Base-by-base conservation (phyloP, 2,888 invertebrate species). In the Sclerodermus sp. region DNA sequence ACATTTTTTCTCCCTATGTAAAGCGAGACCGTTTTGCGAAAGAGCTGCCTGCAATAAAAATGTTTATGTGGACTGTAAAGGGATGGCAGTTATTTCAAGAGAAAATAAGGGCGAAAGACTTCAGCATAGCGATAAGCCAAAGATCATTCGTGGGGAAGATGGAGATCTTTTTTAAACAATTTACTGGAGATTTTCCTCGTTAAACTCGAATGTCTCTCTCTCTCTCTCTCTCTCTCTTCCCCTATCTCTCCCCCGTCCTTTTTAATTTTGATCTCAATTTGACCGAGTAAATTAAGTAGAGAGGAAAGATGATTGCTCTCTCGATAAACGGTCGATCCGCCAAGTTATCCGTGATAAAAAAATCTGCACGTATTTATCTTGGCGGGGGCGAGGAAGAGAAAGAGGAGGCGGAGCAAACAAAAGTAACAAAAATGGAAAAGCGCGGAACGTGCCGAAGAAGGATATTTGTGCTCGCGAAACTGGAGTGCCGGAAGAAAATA, bases 1-100 rank as follows among this genome's bases (percentile, higher is more conserved):
- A 51, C 56, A 49, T 61, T 61, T 48, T 55, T 38, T 54, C 46
- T 43, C 30, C 29, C 42, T 53, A 53, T 59, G 67, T 49, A 64
- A 66, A 64, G 57, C 42, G 58, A 56, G 62, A 58, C 57, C 62
- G 64, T 65, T 62, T 62, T 58, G 53, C 56, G 57, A 60, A 62
- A 61, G 58, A 62, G 53, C 57, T 53, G 49, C 44, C 50, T 46
- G 66, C 61, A 59, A 66, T 71, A 71, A 72, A 68, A 70, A 66
- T 66, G 63, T 70, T 70, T 71, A 67, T 63, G 64, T 46, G 59
- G 58, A 57, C 50, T 44, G 55, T 66, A 60, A 66, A 64, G 61
- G 52, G 57, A 43, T 45, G 40, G 53, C 17, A 32, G 49, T 47
- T 14, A 51, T 16, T 42, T 54, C 40, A 8, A 49, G 43, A 45